Percentiles rank a stretch among this genome's conserved stretches.
phyloP scores from a whole-genome alignment of 2,113 vertebrate species.

The Fulica atra region DNA sequence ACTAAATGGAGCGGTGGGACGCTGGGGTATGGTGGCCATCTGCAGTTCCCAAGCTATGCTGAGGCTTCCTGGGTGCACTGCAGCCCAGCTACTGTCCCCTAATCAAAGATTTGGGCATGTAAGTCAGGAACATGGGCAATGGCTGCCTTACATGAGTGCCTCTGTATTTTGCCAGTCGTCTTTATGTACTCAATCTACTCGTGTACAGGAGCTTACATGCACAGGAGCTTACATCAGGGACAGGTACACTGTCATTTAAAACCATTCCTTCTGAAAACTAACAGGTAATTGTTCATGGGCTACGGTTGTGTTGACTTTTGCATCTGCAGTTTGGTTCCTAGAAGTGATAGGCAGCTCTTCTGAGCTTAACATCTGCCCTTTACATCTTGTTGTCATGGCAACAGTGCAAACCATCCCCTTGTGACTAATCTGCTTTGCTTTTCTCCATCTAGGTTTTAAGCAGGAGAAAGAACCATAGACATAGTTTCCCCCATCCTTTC shows the following conservation, averaged over 20 bases:
- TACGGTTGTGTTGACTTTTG: background rate
- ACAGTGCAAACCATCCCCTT: conserved; percentile 18
- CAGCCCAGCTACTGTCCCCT: background rate
- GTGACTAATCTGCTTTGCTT: conserved; percentile 8
- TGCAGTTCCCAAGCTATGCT: background rate
- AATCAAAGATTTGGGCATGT: background rate
- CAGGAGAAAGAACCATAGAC: background rate
- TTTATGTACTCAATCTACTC: background rate
- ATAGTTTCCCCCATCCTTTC: background rate
- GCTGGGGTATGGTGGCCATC: background rate
- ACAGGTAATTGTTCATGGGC: background rate
- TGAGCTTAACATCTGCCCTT: background rate
- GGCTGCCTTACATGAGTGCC: background rate
- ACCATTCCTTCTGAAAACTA: background rate
- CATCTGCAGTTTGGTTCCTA: background rate
- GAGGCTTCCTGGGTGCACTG: background rate
- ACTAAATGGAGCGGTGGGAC: accelerated
- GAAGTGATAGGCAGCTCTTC: conserved; percentile 6
- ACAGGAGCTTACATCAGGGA: background rate
- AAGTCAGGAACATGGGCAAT: background rate
- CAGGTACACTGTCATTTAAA: accelerated
- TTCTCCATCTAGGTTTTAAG: background rate
- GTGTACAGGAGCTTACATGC: too few relatives aligned
- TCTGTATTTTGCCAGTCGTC: background rate
- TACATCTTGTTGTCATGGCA: background rate